Evolutionary conservation across 35 echinoderm and acorn worm species (phyloP).

Genomic region (Amphiura filiformis): DNA sequence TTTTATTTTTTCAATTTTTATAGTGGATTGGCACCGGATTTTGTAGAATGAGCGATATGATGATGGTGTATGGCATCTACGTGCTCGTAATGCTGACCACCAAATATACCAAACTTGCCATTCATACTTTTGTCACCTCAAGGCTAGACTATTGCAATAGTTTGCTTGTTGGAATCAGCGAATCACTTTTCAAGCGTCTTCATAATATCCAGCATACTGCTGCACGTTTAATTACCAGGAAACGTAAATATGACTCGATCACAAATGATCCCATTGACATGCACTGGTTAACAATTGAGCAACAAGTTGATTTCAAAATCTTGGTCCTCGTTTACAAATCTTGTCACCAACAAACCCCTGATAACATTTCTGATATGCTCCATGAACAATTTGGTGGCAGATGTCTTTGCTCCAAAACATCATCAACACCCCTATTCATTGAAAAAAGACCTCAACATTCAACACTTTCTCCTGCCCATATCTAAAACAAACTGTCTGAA

Average conservation of each 20-base stretch:
- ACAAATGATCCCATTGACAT: background rate
- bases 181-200: constrained; percentile 9
- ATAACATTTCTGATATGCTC: background rate
- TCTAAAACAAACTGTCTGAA: no score
- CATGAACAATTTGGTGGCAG: background rate
- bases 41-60: no score
- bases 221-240: constrained; percentile 4
- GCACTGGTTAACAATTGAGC: background rate
- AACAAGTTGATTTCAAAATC: background rate
- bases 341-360: background rate
- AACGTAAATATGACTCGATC: constrained; percentile 7
- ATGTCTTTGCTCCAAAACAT: background rate
- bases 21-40: no score
- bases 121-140: constrained; percentile 39
- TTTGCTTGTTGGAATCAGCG: constrained; percentile 17
- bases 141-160: constrained; percentile 52
- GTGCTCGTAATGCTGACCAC: constrained; percentile 16
- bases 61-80: no score
- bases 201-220: constrained; percentile 24
- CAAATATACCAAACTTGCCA: background rate
- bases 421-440: no score
- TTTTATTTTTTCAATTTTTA: no score
- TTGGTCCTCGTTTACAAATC: background rate
- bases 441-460: no score
- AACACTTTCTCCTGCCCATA: no score